These are phyloP conservation scores for Atrina japonica DNA, from an alignment of 2,888 invertebrate genomes.

Conservation along the genomic window DNA sequence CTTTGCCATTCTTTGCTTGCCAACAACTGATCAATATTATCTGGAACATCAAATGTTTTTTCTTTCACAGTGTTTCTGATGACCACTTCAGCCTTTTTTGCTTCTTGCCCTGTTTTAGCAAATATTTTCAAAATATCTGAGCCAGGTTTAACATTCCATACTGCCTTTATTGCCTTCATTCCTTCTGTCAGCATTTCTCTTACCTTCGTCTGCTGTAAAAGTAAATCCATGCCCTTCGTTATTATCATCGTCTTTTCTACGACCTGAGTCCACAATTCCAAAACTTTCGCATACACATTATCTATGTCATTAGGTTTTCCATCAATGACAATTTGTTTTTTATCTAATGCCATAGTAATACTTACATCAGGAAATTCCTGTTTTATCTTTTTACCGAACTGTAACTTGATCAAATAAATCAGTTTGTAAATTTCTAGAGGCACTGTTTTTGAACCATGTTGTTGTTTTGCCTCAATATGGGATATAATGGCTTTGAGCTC, in stretches of 20 bases:
- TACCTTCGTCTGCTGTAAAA: constrained; percentile 13
- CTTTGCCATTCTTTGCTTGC: constrained; percentile 14
- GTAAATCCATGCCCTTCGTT: constrained; percentile 11
- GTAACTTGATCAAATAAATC: constrained; percentile 10
- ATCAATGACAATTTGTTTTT: constrained; percentile 22
- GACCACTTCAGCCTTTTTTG: constrained; percentile 7
- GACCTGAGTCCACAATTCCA: constrained; percentile 13
- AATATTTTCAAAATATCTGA: constrained; percentile 23
- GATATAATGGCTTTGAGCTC: constrained; percentile 21
- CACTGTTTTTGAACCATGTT: constrained; percentile 10
- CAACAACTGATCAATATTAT: constrained; percentile 18
- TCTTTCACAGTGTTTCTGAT: constrained; percentile 24
- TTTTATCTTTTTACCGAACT: constrained; percentile 3
- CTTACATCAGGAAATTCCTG: constrained; percentile 20
- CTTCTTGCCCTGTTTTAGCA: constrained; percentile 15
- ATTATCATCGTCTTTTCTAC: constrained; percentile 9
- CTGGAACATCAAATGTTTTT: constrained; percentile 19
- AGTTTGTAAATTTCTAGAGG: constrained; percentile 14
- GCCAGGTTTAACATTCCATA: constrained; percentile 24
- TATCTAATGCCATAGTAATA: constrained; percentile 5
- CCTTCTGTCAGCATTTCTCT: constrained; percentile 10
- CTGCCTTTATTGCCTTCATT: constrained; percentile 16
- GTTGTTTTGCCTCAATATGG: not conserved
- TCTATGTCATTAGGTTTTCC: constrained; percentile 7
- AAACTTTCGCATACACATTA: constrained; percentile 16